Evolutionary conservation across 2,113 vertebrate species (phyloP).

Genomic region (Anthoscopus minutus): DNA sequence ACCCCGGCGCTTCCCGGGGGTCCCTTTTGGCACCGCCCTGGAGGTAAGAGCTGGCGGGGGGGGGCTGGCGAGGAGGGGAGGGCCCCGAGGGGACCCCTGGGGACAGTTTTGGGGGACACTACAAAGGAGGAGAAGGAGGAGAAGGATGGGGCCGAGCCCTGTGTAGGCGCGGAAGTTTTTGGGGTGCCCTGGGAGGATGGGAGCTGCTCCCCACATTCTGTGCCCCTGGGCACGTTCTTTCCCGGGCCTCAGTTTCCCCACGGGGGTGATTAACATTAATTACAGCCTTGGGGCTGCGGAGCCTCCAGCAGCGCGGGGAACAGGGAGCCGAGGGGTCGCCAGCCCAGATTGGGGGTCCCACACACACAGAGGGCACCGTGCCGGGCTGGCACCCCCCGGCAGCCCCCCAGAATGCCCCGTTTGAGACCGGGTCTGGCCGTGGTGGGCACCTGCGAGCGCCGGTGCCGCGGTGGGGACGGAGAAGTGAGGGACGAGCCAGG

Average conservation of each 20-base stretch:
- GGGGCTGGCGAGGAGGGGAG: neutral
- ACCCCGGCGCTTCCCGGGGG: neutral
- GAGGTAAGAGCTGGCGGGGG: neutral
- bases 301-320: accelerated
- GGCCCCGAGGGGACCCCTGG: neutral
- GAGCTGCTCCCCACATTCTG: neutral
- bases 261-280: neutral
- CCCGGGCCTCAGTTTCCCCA: neutral
- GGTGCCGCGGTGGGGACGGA: neutral
- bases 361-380: neutral
- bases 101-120: neutral
- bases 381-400: neutral
- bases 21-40: neutral
- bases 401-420: neutral
- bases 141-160: neutral
- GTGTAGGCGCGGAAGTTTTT: neutral
- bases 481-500: neutral
- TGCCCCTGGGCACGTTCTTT: neutral
- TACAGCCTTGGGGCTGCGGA: neutral
- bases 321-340: neutral
- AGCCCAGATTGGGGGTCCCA: neutral
- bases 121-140: neutral
- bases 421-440: neutral
- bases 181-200: neutral
- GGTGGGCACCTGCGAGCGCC: neutral